Conservation (phyloP, 2,797 vertebrate genomes). For the Cottoperca gobio region DNA sequence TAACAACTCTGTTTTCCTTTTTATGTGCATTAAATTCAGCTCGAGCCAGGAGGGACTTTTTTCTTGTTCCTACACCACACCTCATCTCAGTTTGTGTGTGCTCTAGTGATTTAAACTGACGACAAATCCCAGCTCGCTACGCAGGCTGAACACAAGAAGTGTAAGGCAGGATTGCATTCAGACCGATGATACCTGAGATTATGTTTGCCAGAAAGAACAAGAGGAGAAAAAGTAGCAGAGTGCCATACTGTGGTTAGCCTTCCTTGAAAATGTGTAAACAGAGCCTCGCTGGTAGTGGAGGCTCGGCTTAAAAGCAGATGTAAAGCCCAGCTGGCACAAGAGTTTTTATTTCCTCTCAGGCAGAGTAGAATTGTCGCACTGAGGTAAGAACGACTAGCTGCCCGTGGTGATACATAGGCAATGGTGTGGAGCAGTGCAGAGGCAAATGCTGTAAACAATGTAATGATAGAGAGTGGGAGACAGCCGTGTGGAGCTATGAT, state of each 20-base stretch:
- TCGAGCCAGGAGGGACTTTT: constrained; percentile 13
- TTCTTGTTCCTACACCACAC: constrained; percentile 2
- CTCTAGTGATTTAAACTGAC: constrained; percentile 51
- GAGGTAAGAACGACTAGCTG: constrained; percentile 46
- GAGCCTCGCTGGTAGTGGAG: constrained; percentile 31
- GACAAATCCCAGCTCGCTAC: constrained; percentile 39
- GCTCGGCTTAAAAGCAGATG: constrained; percentile 56
- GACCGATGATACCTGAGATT: constrained; percentile 33
- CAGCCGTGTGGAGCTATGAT: constrained; percentile 25
- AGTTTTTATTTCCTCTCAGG: constrained; percentile 53
- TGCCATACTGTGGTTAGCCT: constrained; percentile 56
- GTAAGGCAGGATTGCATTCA: constrained; percentile 25
- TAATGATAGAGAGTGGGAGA: constrained; percentile 50
- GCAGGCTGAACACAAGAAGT: constrained; percentile 39
- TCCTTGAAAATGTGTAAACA: constrained; percentile 65
- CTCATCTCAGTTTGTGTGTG: constrained; percentile 37
- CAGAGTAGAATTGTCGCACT: constrained; percentile 48
- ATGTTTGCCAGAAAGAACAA: constrained; percentile 47
- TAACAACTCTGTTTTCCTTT: constrained; percentile 45
- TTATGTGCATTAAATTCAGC: constrained; percentile 34
- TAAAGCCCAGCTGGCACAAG: constrained; percentile 54
- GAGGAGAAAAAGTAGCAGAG: constrained; percentile 44
- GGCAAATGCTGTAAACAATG: constrained; percentile 59
- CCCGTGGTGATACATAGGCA: constrained; percentile 25
- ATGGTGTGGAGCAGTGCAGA: constrained; percentile 20